Percentiles rank a stretch among this genome's conserved stretches.
Conservation (phyloP, 1,140 invertebrate genomes). For the Cryptotermes secundus region DNA sequence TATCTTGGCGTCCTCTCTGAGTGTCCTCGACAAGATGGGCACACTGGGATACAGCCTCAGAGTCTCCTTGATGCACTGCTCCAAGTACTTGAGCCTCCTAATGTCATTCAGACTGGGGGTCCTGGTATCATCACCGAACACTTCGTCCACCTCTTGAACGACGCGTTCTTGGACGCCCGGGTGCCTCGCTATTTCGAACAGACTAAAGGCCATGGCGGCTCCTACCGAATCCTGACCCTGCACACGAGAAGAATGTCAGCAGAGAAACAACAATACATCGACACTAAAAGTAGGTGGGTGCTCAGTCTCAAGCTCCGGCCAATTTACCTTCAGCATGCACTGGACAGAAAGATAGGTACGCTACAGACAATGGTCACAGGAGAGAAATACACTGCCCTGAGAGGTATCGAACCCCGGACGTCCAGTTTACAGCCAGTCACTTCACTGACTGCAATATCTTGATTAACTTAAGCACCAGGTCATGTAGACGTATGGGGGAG, state of each 20-base stretch:
- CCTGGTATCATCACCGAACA: constrained; percentile 53
- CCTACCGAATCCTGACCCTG: constrained; percentile 76
- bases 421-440: too few relatives aligned
- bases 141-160: constrained; percentile 57
- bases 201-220: constrained; percentile 57
- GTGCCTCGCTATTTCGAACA: constrained; percentile 61
- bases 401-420: too few relatives aligned
- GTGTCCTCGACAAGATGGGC: constrained; percentile 59
- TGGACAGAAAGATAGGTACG: too few relatives aligned
- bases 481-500: too few relatives aligned
- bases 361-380: too few relatives aligned
- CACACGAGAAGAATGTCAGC: constrained; percentile 40
- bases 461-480: too few relatives aligned
- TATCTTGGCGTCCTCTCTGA: constrained; percentile 57
- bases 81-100: constrained; percentile 61
- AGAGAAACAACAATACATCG: too few relatives aligned
- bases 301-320: too few relatives aligned
- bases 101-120: constrained; percentile 59
- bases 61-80: constrained; percentile 67
- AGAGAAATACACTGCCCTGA: too few relatives aligned
- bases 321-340: too few relatives aligned
- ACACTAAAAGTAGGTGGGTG: too few relatives aligned
- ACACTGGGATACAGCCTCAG: constrained; percentile 68
- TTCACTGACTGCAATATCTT: too few relatives aligned
- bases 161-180: constrained; percentile 61